These are phyloP conservation scores for Cottus gobio DNA, from an alignment of 2,113 vertebrate genomes.

Conservation along the genomic window DNA sequence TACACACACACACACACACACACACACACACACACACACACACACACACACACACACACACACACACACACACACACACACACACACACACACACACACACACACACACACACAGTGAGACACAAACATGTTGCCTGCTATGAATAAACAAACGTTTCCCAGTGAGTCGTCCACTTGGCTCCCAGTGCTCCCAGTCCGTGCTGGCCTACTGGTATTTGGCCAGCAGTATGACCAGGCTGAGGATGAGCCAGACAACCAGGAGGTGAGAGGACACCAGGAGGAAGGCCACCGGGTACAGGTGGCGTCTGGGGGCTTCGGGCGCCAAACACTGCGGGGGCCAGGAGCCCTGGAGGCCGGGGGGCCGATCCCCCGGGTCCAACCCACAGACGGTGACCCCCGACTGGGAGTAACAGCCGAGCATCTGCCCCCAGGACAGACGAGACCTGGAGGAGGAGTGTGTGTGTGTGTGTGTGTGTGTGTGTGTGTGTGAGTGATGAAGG, in stretches of 20 bases:
- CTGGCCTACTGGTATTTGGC: slow-evolving; percentile 91
- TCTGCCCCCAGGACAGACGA: slow-evolving; percentile 71
- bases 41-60: background rate
- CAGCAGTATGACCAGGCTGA: slow-evolving; percentile 95
- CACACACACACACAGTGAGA: background rate
- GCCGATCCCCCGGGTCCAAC: background rate
- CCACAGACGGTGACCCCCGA: slow-evolving; percentile 31
- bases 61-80: slow-evolving; percentile 1
- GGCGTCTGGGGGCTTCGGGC: slow-evolving; percentile 77
- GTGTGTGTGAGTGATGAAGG: background rate
- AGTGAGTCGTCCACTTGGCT: too few relatives aligned
- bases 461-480: slow-evolving; percentile 6
- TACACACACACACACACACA: slow-evolving; percentile 25
- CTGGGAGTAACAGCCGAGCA: slow-evolving; percentile 64
- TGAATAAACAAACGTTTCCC: too few relatives aligned
- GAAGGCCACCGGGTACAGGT: slow-evolving; percentile 96
- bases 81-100: background rate
- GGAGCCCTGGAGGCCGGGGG: slow-evolving; percentile 18
- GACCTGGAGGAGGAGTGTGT: slow-evolving; percentile 52
- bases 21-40: slow-evolving; percentile 28
- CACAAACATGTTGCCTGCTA: too few relatives aligned
- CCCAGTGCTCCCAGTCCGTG: slow-evolving; percentile 36
- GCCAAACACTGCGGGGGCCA: slow-evolving; percentile 25
- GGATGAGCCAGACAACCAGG: slow-evolving; percentile 97
- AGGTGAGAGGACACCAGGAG: slow-evolving; percentile 98